A percentile compares a stretch with the other conserved stretches of the same genome.
Evolutionary conservation across 2,113 vertebrate genomes (phyloP).

Genomic region (Melospiza melodia): DNA sequence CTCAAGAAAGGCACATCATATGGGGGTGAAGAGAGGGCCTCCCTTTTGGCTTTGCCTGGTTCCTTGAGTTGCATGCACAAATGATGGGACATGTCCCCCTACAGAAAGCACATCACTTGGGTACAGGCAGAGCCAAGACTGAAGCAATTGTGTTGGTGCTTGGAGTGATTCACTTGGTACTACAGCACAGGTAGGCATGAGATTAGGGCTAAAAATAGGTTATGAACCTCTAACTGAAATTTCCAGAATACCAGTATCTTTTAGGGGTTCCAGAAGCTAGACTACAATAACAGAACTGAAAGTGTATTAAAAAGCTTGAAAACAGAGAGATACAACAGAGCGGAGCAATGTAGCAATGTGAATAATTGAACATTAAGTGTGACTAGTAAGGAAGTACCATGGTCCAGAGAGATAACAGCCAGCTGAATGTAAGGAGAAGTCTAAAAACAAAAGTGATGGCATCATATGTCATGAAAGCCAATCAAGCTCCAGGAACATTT

Average conservation of each 20-base stretch:
- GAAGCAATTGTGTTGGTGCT: neutral
- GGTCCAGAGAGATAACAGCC: neutral
- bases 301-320: neutral
- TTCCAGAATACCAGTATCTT: neutral
- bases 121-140: neutral
- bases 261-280: neutral
- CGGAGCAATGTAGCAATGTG: neutral
- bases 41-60: neutral
- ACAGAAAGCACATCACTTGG: neutral
- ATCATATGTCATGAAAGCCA: fast-evolving
- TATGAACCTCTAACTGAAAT: neutral
- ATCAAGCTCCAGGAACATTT: neutral
- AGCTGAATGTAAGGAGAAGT: neutral
- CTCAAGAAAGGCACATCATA: neutral
- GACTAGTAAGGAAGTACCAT: neutral
- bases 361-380: neutral
- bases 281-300: neutral
- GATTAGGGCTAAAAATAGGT: neutral
- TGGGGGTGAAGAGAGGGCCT: neutral
- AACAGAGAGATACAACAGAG: neutral
- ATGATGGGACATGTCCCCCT: neutral
- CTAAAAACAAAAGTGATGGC: neutral
- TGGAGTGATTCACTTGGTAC: neutral
- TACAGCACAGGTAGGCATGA: neutral
- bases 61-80: neutral